phyloP scores from a whole-genome alignment of 2,888 invertebrate genomes.

The Ophion slaviceki region DNA sequence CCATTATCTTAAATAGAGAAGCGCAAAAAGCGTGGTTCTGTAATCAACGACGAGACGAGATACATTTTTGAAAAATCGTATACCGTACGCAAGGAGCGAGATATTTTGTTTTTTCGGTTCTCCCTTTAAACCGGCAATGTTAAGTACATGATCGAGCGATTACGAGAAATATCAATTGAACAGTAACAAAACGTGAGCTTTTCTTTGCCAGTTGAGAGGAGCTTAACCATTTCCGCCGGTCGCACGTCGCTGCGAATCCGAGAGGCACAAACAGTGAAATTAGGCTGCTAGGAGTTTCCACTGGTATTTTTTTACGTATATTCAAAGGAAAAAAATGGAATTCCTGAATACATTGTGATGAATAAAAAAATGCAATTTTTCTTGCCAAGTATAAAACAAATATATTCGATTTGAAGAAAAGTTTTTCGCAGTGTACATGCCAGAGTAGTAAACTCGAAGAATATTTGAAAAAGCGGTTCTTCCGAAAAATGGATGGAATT shows the following conservation, averaged over 20 bases:
- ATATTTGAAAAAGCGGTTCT: too few relatives aligned
- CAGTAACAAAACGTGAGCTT: slow-evolving; percentile 45
- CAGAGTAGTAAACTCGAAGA: too few relatives aligned
- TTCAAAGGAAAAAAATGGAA: too few relatives aligned
- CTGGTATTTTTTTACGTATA: too few relatives aligned
- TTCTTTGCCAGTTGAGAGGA: slow-evolving; percentile 39
- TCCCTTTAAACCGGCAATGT: slow-evolving; percentile 35
- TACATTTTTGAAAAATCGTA: slow-evolving; percentile 8
- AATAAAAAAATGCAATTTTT: too few relatives aligned
- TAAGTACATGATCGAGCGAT: slow-evolving; percentile 56
- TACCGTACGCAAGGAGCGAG: not conserved
- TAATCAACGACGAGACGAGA: slow-evolving; percentile 12
- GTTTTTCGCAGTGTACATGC: too few relatives aligned
- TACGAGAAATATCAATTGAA: slow-evolving; percentile 42
- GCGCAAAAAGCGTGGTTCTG: slow-evolving; percentile 17
- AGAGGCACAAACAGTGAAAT: not conserved
- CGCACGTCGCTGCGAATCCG: not conserved
- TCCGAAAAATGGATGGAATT: too few relatives aligned
- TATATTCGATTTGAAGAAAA: too few relatives aligned
- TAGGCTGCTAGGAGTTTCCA: too few relatives aligned
- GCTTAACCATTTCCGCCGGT: slow-evolving; percentile 3
- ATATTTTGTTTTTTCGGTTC: slow-evolving; percentile 9
- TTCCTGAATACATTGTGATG: too few relatives aligned
- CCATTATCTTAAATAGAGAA: slow-evolving; percentile 46
- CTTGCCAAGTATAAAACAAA: too few relatives aligned